These are phyloP conservation scores for Odontomachus brunneus DNA, from an alignment of 1,140 invertebrate genomes.

Conservation along the genomic window DNA sequence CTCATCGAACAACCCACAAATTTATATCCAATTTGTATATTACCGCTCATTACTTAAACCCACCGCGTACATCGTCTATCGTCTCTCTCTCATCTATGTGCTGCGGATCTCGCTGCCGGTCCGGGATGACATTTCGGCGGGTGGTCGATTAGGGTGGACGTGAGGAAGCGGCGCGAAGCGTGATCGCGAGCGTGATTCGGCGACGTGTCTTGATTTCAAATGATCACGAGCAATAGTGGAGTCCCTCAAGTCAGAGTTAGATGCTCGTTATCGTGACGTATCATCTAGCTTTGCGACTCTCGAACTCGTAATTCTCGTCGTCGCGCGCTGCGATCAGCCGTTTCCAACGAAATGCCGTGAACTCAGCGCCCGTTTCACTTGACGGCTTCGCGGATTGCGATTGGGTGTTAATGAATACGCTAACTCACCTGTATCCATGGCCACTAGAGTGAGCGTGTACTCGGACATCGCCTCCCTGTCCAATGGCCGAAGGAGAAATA, in stretches of 20 bases:
- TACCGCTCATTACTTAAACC: conserved; percentile 75
- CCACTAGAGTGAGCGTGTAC: conserved; percentile 93
- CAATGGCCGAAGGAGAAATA: conserved; percentile 91
- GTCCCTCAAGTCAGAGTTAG: no score
- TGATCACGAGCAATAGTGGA: no score
- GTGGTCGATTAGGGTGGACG: conserved; percentile 14
- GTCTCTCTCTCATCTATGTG: conserved; percentile 63
- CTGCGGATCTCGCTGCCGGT: neutral
- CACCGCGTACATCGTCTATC: conserved; percentile 67
- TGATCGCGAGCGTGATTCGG: conserved; percentile 12
- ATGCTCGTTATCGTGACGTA: neutral
- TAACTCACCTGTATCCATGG: conserved; percentile 95
- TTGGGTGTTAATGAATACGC: neutral
- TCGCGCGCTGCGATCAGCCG: no score
- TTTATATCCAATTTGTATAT: conserved; percentile 77
- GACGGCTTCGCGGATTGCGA: conserved; percentile 10
- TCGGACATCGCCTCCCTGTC: conserved; percentile 93
- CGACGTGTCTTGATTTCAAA: neutral
- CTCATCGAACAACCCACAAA: conserved; percentile 76
- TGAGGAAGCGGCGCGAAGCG: neutral
- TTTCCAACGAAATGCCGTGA: neutral
- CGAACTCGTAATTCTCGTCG: no score
- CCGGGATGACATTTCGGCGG: conserved; percentile 31
- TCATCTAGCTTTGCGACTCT: no score
- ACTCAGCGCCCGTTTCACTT: neutral